Evolutionary conservation across 1,140 invertebrate species (phyloP).

Genomic region (Macrocentrus cingulum): DNA sequence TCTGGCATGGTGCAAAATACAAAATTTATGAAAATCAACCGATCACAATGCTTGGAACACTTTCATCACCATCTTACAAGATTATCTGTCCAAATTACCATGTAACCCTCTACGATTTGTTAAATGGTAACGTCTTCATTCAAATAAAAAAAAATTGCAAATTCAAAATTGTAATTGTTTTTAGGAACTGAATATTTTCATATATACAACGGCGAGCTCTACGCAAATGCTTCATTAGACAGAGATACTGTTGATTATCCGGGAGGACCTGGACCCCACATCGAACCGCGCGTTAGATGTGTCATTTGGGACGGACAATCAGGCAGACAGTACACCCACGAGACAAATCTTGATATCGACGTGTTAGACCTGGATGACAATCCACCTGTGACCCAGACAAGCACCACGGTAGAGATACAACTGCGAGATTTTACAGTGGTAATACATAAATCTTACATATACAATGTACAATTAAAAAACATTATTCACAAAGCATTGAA

Average conservation of each 20-base stretch:
- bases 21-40: conserved; percentile 57
- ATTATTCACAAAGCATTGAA: conserved; percentile 24
- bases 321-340: conserved; percentile 35
- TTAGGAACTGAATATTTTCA: conserved; percentile 48
- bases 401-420: conserved; percentile 37
- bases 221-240: conserved; percentile 42
- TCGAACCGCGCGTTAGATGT: conserved; percentile 43
- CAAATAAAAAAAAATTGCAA: conserved; percentile 15
- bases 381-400: conserved; percentile 47
- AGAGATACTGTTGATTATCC: conserved; percentile 40
- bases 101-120: conserved; percentile 43
- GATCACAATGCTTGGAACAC: conserved; percentile 44
- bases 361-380: conserved; percentile 56
- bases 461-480: background rate
- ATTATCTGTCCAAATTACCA: conserved; percentile 43
- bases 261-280: conserved; percentile 42
- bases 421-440: conserved; percentile 45
- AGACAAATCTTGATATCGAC: conserved; percentile 39
- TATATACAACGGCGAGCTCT: conserved; percentile 38
- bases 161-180: conserved; percentile 4
- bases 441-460: conserved; percentile 22
- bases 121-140: conserved; percentile 54
- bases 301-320: conserved; percentile 40
- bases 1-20: conserved; percentile 50
- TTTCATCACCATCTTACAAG: conserved; percentile 43